A percentile compares a stretch with the other conserved stretches of the same genome.
These are phyloP conservation scores for Parotocinclus haroldoi DNA, from an alignment of 2,797 vertebrate genomes.

Conservation along the genomic window DNA sequence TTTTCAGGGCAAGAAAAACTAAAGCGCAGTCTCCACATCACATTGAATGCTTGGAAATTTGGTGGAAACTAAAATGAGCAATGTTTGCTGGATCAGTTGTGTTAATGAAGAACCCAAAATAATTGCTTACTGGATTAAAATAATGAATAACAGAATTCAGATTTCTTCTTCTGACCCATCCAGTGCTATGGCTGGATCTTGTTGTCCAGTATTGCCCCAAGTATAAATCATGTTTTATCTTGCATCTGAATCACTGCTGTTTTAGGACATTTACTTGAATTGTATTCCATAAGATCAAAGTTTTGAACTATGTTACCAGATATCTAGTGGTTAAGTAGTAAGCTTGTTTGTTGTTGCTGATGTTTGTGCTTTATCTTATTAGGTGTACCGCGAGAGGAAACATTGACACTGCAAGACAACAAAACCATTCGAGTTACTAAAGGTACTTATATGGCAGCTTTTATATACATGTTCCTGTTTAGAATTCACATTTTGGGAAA, in stretches of 20 bases:
- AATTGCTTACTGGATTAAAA: no score
- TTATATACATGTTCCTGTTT: no score
- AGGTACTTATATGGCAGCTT: constrained; percentile 32
- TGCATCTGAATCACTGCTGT: neutral
- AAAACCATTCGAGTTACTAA: constrained; percentile 67
- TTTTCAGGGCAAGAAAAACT: constrained; percentile 12
- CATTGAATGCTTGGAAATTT: constrained; percentile 23
- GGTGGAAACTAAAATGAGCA: constrained; percentile 5
- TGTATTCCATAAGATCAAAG: constrained; percentile 3
- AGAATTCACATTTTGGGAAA: no score
- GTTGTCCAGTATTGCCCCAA: neutral
- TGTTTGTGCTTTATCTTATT: constrained; percentile 3
- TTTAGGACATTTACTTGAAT: constrained; percentile 4
- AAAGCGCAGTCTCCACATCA: constrained; percentile 34
- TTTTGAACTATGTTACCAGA: neutral
- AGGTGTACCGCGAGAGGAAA: constrained; percentile 73
- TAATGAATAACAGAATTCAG: no score
- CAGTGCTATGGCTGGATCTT: no score
- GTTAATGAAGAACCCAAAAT: neutral
- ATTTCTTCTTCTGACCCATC: no score
- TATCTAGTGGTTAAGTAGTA: neutral
- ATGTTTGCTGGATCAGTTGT: neutral
- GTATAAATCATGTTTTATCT: neutral
- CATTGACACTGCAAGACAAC: constrained; percentile 62
- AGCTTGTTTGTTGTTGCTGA: neutral